Percentiles rank a stretch among this genome's conserved stretches.
Evolutionary conservation across 2,797 vertebrate genomes (phyloP).

Genomic region (Adrianichthys oophorus): DNA sequence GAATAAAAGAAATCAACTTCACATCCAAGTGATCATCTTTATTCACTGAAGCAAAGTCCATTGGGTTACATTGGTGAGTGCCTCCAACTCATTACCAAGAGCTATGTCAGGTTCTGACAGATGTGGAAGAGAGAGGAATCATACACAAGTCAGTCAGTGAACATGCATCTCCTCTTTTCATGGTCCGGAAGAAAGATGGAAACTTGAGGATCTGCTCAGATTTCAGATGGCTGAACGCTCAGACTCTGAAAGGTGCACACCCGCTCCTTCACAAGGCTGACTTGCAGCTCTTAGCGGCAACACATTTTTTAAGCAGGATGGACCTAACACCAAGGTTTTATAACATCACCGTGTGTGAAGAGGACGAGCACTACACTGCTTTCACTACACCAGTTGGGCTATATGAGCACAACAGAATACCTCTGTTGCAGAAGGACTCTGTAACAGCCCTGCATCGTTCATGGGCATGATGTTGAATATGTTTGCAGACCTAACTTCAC

Average conservation of each 20-base stretch:
- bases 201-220: neutral
- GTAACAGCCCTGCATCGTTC: conserved; percentile 1
- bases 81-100: neutral
- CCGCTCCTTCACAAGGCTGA: neutral
- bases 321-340: neutral
- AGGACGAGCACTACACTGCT: neutral
- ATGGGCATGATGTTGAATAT: conserved; percentile 15
- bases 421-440: neutral
- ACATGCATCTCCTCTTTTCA: neutral
- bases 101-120: neutral
- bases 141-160: neutral
- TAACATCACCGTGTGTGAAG: neutral
- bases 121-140: neutral
- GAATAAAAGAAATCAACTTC: too few relatives aligned
- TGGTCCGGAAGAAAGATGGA: neutral
- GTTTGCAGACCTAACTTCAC: conserved; percentile 29
- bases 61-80: neutral
- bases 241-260: neutral
- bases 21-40: too few relatives aligned
- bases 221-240: neutral
- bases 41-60: too few relatives aligned
- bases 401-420: neutral
- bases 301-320: neutral
- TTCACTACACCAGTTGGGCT: neutral
- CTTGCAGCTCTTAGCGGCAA: neutral